Percentiles rank a stretch among this genome's conserved stretches.
phyloP scores from a whole-genome alignment of 2,888 invertebrate species.

The Chelonus formosanus region DNA sequence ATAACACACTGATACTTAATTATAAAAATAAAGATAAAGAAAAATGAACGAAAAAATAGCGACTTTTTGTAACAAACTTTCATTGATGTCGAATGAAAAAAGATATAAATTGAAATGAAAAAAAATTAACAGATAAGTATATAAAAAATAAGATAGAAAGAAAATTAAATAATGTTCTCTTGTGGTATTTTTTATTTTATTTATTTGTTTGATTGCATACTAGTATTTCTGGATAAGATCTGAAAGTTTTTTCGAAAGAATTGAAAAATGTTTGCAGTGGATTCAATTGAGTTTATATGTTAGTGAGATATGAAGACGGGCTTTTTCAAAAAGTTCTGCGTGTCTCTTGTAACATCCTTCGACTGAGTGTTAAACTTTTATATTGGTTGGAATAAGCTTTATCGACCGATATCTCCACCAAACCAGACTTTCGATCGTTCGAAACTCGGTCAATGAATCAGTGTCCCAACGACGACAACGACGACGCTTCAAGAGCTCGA shows the following conservation, averaged over 20 bases:
- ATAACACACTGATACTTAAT: too few relatives aligned
- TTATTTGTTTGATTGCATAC: background rate
- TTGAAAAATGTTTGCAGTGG: conserved; percentile 14
- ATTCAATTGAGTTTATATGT: conserved; percentile 14
- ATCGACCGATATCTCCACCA: conserved; percentile 15
- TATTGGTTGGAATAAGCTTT: conserved; percentile 22
- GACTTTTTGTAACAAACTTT: too few relatives aligned
- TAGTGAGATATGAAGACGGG: conserved; percentile 12
- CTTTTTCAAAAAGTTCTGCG: conserved; percentile 11
- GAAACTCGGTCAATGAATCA: conserved; percentile 21
- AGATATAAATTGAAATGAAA: too few relatives aligned
- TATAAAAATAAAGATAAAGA: too few relatives aligned
- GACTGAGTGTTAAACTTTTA: conserved; percentile 23
- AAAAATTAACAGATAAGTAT: too few relatives aligned
- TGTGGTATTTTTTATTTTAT: background rate
- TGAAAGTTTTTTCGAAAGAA: background rate
- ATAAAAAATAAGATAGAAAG: too few relatives aligned
- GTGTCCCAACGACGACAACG: background rate
- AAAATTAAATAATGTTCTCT: too few relatives aligned
- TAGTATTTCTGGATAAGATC: background rate
- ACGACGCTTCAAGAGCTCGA: too few relatives aligned
- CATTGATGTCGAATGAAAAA: too few relatives aligned
- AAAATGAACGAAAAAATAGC: too few relatives aligned
- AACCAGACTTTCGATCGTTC: conserved; percentile 14
- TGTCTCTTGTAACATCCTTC: conserved; percentile 1